Base-by-base conservation (phyloP, 2,113 vertebrate genomes). In the Lanius ludovicianus region DNA sequence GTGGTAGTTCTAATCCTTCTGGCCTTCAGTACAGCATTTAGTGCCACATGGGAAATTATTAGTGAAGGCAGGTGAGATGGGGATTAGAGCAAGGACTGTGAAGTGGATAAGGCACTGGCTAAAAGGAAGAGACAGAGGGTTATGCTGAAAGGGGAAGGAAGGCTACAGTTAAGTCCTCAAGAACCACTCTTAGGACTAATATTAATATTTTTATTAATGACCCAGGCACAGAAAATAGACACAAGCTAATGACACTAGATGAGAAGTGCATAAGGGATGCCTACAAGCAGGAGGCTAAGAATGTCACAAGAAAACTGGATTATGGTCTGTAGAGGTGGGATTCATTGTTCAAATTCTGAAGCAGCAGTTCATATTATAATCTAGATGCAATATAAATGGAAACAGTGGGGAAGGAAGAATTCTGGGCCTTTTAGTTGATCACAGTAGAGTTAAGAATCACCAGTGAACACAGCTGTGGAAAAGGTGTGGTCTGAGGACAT, bases 1-100 rank as follows among this genome's bases (percentile, higher is more conserved):
- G 52, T 74, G 47, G 63, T 89, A 63, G 42, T 81, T 86, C 37
- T 77, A 92, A 90, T 88, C 59, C 70, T 86, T 77, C 55, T 81
- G 55, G 76, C 49, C 59, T 90, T 90, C 79, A 39, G 22, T 53
- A 65, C 64, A 64, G 11, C 27, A 47, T 73, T 85, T 85, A 67
- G 37, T 86, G 33, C 63, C 95, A 74, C 76, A 27, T 71, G 79
- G 86, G 89, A 95, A 95, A 92, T 93, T 59, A 77, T 37, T 89
- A 68, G 50, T 74, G 79, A 89, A 78, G 64, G 71, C 33, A 64
- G 44, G 65, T 44, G 42, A 77, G 68, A 44, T 50, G 42, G 59
- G 52, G 44, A 87, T 80, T 93, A 76, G 15, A 52, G 46, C 57
- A 90, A 68, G 50, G 68, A 55, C 55, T 89, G 73, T 67, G 30